Conservation (phyloP, 2,113 vertebrate genomes). For the Balaeniceps rex region DNA sequence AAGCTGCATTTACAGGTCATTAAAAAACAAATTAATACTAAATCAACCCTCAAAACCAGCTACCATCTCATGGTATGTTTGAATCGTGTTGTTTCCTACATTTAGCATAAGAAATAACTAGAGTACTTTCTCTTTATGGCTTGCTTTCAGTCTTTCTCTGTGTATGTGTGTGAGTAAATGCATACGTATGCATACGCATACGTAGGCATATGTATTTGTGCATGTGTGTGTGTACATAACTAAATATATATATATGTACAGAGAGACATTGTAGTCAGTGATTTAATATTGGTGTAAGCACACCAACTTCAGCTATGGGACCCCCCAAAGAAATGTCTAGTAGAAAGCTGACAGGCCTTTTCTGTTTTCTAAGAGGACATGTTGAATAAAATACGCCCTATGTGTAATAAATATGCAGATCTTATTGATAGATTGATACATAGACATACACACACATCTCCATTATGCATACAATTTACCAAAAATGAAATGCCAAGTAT, state of each 20-base stretch:
- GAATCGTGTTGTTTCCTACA: not conserved
- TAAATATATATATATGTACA: not conserved
- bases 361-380: not conserved
- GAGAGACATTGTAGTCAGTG: not conserved
- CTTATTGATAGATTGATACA: not conserved
- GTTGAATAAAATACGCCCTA: not conserved
- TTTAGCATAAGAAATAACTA: not conserved
- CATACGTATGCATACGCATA: accelerated
- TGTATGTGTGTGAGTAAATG: not conserved
- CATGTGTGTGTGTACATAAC: not conserved
- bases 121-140: not conserved
- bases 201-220: not conserved
- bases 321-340: not conserved
- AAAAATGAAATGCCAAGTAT: not conserved
- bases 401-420: not conserved
- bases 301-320: not conserved
- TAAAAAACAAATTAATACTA: not conserved
- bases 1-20: not conserved
- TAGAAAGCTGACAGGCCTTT: not conserved
- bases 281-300: not conserved
- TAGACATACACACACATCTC: not conserved
- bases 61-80: not conserved
- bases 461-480: not conserved
- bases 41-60: not conserved
- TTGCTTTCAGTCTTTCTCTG: not conserved